Evolutionary conservation across 2,888 invertebrate species (phyloP), one percentile per base, ranked within the genome.

Genomic region (Graphium colonna): DNA sequence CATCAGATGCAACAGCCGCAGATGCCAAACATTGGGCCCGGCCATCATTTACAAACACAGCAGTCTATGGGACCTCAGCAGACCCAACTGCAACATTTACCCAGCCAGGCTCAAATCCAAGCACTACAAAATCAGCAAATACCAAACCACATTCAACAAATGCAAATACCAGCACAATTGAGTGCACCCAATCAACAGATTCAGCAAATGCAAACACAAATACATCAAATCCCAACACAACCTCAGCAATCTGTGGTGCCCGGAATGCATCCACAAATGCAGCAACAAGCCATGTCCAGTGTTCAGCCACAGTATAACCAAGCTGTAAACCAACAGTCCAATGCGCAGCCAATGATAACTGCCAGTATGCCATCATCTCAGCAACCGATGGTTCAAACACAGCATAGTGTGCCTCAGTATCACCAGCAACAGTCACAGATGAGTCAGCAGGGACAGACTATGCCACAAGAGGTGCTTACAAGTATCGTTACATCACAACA

Each of bases 261-360:
- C 1, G 82, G 82, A 18, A 91, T 90, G 82, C 91, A 91, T 65
- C 82, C 87, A 21, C 88, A 87, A 66, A 84, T 90, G 79, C 86
- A 88, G 59, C 90, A 89, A 48, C 89, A 87, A 60, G 77, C 78
- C 43, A 82, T 90, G 77, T 67, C 87, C 53, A 82, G 84, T 51
- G 86, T 90, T 31, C 90, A 91, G 68, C 90, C 90, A 57, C 91
- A 90, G 64, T 91, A 91, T 59, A 85, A 80, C 60, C 90, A 90
- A 71, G 82, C 88, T 56, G 90, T 91, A 26, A 82, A 74, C 56
- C 91, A 91, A 65, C 85, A 89, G 58, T 63, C 82, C 7, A 84
- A 82, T 58, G 65, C 85, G 28, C 90, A 89, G 68, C 67, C 79
- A 7, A 89, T 90, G 82, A 87, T 91, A 40, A 87, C 72, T 59